Evolutionary conservation across 2,113 vertebrate species (phyloP).

Genomic region (Ameiurus melas): DNA sequence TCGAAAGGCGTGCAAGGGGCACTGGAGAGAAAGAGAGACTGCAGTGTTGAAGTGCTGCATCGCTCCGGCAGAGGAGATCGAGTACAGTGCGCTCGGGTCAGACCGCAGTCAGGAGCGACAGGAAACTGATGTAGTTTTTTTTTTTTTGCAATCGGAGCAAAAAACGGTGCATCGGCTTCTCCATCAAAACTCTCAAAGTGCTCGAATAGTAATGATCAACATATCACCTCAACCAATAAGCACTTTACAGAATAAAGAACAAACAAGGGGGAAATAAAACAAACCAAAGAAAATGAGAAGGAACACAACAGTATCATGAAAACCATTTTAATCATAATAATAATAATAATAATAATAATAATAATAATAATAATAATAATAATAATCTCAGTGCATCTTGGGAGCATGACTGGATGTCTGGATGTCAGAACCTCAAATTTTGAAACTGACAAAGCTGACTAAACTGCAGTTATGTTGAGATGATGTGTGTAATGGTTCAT

Average conservation of each 20-base stretch:
- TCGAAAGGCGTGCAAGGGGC: constrained; percentile 24
- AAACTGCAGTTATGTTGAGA: not conserved
- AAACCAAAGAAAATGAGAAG: constrained; percentile 18
- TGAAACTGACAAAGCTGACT: not conserved
- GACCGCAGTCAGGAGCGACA: constrained; percentile 23
- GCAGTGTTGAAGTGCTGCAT: constrained; percentile 36
- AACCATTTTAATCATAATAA: not conserved
- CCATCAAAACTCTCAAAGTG: constrained; percentile 29
- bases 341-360: not conserved
- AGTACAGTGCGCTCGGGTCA: constrained; percentile 43
- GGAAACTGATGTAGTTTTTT: not conserved
- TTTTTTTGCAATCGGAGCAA: not conserved
- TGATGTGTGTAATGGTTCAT: not conserved
- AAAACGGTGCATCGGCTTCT: not conserved
- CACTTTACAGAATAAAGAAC: constrained; percentile 22
- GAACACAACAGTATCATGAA: constrained; percentile 18
- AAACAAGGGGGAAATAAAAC: constrained; percentile 4
- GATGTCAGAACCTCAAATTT: not conserved
- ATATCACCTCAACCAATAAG: not conserved
- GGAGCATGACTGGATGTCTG: constrained; percentile 46
- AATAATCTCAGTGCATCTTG: constrained; percentile 49
- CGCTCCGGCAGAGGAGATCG: constrained; percentile 39
- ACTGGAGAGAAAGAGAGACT: constrained; percentile 5
- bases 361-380: constrained; percentile 25
- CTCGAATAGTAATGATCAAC: constrained; percentile 21